phyloP scores from a whole-genome alignment of 2,797 vertebrate genomes.

The Siniperca undulata region DNA sequence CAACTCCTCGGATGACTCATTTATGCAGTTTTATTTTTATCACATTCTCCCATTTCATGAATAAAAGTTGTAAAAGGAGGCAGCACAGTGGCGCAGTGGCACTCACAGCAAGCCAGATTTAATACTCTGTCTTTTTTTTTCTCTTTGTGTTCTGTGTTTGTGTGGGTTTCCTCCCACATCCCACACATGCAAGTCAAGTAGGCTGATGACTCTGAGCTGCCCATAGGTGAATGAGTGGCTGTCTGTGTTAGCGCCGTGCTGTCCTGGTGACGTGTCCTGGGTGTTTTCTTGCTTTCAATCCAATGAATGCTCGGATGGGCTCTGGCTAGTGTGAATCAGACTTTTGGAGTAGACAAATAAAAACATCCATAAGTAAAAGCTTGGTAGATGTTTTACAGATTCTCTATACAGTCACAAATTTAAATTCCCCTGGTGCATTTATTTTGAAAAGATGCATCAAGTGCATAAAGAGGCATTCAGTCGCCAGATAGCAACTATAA shows the following conservation, averaged over 20 bases:
- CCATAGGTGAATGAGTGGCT: slow-evolving; percentile 68
- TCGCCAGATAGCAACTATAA: background rate
- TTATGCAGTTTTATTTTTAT: slow-evolving; percentile 74
- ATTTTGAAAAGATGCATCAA: slow-evolving; percentile 36
- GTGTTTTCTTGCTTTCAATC: slow-evolving; percentile 30
- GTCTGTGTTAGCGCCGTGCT: slow-evolving; percentile 41
- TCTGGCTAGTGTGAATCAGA: slow-evolving; percentile 28
- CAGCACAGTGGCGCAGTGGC: slow-evolving; percentile 48
- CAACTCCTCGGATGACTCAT: slow-evolving; percentile 69
- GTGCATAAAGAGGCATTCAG: slow-evolving; percentile 32
- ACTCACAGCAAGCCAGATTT: slow-evolving; percentile 55
- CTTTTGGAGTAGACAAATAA: slow-evolving; percentile 19
- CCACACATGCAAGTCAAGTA: slow-evolving; percentile 59
- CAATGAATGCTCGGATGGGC: slow-evolving; percentile 28
- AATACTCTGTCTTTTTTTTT: slow-evolving; percentile 25
- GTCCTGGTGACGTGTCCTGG: slow-evolving; percentile 42
- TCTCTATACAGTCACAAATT: slow-evolving; percentile 11
- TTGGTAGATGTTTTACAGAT: slow-evolving; percentile 16
- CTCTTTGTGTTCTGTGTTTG: slow-evolving; percentile 18
- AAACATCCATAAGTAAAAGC: slow-evolving; percentile 15
- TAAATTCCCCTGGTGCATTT: background rate
- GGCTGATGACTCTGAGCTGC: slow-evolving; percentile 51
- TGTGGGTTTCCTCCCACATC: slow-evolving; percentile 54
- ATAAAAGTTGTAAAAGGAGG: slow-evolving; percentile 71
- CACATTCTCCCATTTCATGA: slow-evolving; percentile 63